phyloP scores from a whole-genome alignment of 2,888 invertebrate species.

The Brachynemurus nebulosus region DNA sequence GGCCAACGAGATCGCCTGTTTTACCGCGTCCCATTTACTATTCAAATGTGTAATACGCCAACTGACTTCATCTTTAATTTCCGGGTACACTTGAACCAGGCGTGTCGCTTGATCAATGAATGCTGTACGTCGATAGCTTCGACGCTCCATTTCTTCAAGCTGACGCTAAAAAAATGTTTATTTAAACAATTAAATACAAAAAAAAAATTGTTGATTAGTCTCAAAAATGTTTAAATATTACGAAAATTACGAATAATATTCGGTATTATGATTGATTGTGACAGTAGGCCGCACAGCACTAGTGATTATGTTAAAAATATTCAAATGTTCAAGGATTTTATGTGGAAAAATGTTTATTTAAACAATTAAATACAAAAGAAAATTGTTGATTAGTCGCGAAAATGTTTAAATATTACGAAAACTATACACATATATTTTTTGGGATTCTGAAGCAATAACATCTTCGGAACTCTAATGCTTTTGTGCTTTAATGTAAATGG shows the following conservation, averaged over 20 bases:
- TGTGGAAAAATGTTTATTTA: background rate
- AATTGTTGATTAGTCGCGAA: background rate
- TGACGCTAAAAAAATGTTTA: slow-evolving; percentile 43
- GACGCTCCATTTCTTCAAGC: slow-evolving; percentile 59
- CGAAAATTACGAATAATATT: slow-evolving; percentile 3
- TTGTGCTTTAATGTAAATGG: too few species aligned
- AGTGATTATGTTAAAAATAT: background rate
- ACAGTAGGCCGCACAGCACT: too few species aligned
- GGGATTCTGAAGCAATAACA: too few species aligned
- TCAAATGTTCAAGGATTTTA: background rate
- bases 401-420: slow-evolving; percentile 4
- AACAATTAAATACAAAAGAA: slow-evolving; percentile 3
- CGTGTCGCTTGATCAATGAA: slow-evolving; percentile 68
- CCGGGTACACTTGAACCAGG: slow-evolving; percentile 47
- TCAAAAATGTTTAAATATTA: slow-evolving; percentile 1
- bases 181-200: background rate
- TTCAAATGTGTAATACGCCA: slow-evolving; percentile 63
- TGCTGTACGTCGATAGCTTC: slow-evolving; percentile 53
- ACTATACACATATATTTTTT: too few species aligned
- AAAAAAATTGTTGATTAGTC: background rate
- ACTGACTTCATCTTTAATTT: slow-evolving; percentile 49
- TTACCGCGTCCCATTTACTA: slow-evolving; percentile 65
- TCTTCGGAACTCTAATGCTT: too few species aligned
- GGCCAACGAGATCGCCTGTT: slow-evolving; percentile 50
- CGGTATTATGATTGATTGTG: slow-evolving; percentile 1